Evolutionary conservation across 2,113 vertebrate species (phyloP).

Genomic region (Muntiacus muntjak): DNA sequence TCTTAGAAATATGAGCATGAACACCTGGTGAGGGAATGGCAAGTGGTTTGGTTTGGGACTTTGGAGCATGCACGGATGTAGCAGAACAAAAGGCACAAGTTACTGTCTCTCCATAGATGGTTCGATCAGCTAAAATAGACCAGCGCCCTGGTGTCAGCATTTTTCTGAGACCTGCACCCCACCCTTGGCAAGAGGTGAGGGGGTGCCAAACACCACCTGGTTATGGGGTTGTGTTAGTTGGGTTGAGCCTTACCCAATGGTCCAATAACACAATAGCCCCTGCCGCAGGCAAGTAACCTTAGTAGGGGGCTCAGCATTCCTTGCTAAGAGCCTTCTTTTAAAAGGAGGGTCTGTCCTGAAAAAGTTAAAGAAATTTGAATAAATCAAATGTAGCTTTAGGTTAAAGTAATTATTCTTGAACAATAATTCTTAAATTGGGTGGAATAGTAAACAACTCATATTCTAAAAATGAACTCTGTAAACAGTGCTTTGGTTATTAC

Average conservation of each 20-base stretch:
- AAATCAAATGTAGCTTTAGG: slow-evolving; percentile 16
- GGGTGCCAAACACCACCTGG: neutral
- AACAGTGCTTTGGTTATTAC: neutral
- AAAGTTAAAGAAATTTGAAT: neutral
- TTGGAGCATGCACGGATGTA: neutral
- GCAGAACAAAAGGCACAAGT: neutral
- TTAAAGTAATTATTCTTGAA: neutral
- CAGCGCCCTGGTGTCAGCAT: neutral
- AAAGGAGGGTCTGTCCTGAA: neutral
- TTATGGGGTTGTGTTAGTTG: neutral
- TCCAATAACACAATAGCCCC: neutral
- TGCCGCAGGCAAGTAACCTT: neutral
- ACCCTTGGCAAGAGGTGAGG: neutral
- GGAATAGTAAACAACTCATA: slow-evolving; percentile 5
- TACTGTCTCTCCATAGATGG: neutral
- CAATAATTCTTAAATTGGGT: slow-evolving; percentile 4
- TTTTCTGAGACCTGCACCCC: neutral
- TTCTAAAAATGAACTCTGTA: slow-evolving; percentile 21
- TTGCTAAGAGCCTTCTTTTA: neutral
- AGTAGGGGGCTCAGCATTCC: neutral
- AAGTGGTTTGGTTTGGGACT: neutral
- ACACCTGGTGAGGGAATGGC: neutral
- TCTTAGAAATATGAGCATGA: neutral
- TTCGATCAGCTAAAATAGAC: neutral
- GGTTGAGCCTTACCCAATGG: neutral